Conservation (phyloP, 2,888 invertebrate genomes). For the Oxycera nigricornis region DNA sequence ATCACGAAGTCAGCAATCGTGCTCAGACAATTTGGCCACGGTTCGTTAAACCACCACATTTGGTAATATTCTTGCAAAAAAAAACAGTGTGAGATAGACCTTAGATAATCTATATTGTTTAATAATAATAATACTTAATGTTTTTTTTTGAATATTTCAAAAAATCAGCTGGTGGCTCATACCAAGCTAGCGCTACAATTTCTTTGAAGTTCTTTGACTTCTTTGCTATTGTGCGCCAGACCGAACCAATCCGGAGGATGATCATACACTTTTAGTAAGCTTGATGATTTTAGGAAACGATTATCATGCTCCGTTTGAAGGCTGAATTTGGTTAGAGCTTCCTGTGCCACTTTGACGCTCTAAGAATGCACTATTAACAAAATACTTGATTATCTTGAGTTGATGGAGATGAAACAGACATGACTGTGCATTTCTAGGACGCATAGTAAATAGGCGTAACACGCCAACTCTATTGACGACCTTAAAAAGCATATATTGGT, state of each 20-base stretch:
- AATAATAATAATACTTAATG: background rate
- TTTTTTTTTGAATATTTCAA: background rate
- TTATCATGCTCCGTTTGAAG: conserved; percentile 9
- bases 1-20: background rate
- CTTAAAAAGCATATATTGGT: too few relatives aligned
- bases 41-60: background rate
- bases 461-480: too few relatives aligned
- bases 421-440: too few relatives aligned
- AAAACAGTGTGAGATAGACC: background rate
- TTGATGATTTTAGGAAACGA: background rate
- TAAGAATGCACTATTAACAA: too few relatives aligned
- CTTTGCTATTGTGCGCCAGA: background rate
- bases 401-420: too few relatives aligned
- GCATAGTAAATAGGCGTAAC: too few relatives aligned
- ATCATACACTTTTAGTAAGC: background rate
- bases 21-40: background rate
- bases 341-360: background rate
- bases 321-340: background rate
- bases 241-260: background rate
- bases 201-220: conserved; percentile 21
- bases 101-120: background rate
- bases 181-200: background rate
- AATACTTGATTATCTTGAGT: too few relatives aligned
- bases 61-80: background rate
- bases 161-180: conserved; percentile 11